phyloP scores from a whole-genome alignment of 2,113 vertebrate genomes.

The Neotoma lepida region DNA sequence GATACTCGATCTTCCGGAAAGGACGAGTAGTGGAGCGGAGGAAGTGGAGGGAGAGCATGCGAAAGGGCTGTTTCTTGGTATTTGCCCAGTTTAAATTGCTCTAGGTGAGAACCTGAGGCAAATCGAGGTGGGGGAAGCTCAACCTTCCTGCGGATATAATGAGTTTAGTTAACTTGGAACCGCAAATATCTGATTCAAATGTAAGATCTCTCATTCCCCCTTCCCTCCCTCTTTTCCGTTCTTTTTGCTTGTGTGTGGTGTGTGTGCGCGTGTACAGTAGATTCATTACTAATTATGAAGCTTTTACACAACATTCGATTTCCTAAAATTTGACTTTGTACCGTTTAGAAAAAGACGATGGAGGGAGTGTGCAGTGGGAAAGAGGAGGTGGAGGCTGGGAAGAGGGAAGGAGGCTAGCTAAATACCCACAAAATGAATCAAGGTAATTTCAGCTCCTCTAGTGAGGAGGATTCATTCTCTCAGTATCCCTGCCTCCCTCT shows the following conservation, averaged over 20 bases:
- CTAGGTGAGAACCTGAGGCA: constrained; percentile 76
- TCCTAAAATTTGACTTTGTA: constrained; percentile 81
- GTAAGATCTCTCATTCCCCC: constrained; percentile 70
- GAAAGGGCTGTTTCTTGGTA: constrained; percentile 81
- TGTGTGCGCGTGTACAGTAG: constrained; percentile 66
- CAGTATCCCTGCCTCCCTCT: constrained; percentile 53
- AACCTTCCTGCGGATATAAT: constrained; percentile 79
- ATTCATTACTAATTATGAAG: constrained; percentile 78
- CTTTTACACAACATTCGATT: constrained; percentile 75
- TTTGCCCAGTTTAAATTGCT: constrained; percentile 83
- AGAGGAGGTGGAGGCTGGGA: constrained; percentile 58
- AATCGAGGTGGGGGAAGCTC: constrained; percentile 60
- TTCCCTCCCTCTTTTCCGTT: constrained; percentile 61
- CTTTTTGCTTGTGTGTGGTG: constrained; percentile 74
- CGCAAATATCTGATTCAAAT: constrained; percentile 80
- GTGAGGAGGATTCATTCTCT: constrained; percentile 77
- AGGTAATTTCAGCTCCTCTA: constrained; percentile 84
- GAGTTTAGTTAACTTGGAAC: constrained; percentile 85
- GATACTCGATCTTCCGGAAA: constrained; percentile 63
- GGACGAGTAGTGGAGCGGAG: constrained; percentile 62
- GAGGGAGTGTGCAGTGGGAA: constrained; percentile 53
- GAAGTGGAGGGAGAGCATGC: constrained; percentile 58
- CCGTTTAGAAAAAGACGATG: constrained; percentile 72
- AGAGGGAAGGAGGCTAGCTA: constrained; percentile 73
- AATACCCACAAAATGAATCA: constrained; percentile 79